Evolutionary conservation across 1,140 invertebrate genomes (phyloP).

Genomic region (Heliothis virescens): DNA sequence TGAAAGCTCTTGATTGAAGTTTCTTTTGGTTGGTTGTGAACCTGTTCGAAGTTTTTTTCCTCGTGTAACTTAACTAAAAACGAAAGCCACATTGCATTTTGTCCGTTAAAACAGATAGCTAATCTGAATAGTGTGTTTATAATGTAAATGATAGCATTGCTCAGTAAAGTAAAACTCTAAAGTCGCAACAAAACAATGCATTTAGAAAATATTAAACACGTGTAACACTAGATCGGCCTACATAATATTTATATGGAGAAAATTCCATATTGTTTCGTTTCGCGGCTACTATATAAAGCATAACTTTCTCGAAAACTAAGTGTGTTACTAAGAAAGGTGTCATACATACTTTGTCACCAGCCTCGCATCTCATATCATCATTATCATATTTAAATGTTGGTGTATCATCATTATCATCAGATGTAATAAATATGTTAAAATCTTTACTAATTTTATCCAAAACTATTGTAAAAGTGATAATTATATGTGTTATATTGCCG

Average conservation of each 20-base stretch:
- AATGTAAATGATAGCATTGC: no score
- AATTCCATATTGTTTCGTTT: slow-evolving; percentile 25
- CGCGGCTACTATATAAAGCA: slow-evolving; percentile 13
- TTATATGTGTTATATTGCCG: slow-evolving; percentile 27
- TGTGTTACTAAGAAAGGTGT: slow-evolving; percentile 22
- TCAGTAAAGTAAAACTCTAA: neutral
- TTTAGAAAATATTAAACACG: slow-evolving; percentile 4
- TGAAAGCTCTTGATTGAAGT: no score
- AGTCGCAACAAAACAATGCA: neutral
- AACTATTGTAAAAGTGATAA: slow-evolving; percentile 26
- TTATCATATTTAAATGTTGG: neutral
- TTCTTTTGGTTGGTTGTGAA: no score
- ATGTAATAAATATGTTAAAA: slow-evolving; percentile 8
- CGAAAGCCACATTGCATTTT: no score
- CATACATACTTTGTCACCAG: neutral
- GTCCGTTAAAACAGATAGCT: no score
- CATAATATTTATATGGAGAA: slow-evolving; percentile 30
- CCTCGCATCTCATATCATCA: neutral
- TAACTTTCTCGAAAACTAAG: slow-evolving; percentile 22
- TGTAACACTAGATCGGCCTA: neutral
- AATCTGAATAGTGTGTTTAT: no score
- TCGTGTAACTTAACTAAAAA: no score
- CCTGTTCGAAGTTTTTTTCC: no score
- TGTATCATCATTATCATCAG: neutral
- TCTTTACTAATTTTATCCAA: slow-evolving; percentile 1